Conservation (phyloP, 2,113 vertebrate species). For the Asarcornis scutulata region DNA sequence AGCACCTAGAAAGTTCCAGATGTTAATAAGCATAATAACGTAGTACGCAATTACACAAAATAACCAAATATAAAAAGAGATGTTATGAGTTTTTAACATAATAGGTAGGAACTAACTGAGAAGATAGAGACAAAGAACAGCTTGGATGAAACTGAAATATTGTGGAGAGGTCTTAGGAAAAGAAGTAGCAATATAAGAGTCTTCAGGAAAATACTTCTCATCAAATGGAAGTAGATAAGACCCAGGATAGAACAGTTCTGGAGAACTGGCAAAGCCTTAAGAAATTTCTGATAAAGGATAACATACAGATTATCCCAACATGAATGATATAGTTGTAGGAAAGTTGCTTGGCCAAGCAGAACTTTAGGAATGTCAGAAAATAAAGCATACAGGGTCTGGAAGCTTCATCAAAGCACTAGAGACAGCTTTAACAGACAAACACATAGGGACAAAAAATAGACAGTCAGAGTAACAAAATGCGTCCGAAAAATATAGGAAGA, state of each 20-base stretch:
- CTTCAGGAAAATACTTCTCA: background rate
- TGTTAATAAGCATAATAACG: accelerated
- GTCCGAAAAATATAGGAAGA: background rate
- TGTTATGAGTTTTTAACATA: background rate
- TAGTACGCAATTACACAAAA: background rate
- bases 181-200: background rate
- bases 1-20: background rate
- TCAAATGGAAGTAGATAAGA: background rate
- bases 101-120: background rate
- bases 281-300: background rate
- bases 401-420: background rate
- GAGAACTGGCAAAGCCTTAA: background rate
- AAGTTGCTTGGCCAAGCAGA: background rate
- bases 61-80: background rate
- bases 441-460: background rate
- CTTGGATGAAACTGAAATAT: background rate
- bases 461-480: background rate
- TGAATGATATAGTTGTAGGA: background rate
- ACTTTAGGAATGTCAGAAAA: background rate
- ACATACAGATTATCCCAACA: background rate
- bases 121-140: background rate
- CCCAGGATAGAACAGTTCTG: background rate
- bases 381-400: background rate
- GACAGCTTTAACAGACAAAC: background rate
- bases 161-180: background rate